Evolutionary conservation across 2,113 vertebrate genomes (phyloP).

Genomic region (Jaculus jaculus): DNA sequence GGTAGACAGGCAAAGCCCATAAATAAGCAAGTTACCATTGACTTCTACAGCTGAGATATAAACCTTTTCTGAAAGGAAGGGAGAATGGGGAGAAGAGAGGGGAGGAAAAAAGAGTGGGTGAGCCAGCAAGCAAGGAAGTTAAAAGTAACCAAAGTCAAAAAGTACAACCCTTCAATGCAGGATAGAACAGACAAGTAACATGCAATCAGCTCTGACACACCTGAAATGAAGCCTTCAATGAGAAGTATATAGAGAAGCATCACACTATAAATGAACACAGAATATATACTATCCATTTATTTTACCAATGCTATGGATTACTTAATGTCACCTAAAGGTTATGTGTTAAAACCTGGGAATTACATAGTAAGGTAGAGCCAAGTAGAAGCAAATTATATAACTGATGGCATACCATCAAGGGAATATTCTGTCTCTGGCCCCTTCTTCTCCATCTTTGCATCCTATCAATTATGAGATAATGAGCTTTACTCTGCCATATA

Average conservation of each 20-base stretch:
- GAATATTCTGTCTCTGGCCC: neutral
- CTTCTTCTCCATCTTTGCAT: neutral
- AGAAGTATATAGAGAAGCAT: neutral
- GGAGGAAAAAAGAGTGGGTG: neutral
- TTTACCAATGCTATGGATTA: neutral
- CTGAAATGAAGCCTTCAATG: neutral
- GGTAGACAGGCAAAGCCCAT: neutral
- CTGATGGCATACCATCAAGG: neutral
- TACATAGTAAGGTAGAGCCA: neutral
- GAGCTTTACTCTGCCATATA: neutral
- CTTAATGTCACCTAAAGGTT: neutral
- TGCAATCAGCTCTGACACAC: neutral
- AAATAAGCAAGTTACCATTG: neutral
- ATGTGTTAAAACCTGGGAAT: neutral
- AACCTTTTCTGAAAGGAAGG: neutral
- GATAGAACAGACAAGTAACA: neutral
- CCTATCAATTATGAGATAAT: neutral
- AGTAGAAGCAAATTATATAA: neutral
- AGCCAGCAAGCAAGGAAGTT: neutral
- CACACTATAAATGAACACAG: neutral
- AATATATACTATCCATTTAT: neutral
- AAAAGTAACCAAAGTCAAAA: slow-evolving; percentile 7
- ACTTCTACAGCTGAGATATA: neutral
- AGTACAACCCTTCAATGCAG: neutral
- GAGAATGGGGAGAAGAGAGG: no score